phyloP scores from a whole-genome alignment of 2,888 invertebrate species.

The Erebia epiphron region DNA sequence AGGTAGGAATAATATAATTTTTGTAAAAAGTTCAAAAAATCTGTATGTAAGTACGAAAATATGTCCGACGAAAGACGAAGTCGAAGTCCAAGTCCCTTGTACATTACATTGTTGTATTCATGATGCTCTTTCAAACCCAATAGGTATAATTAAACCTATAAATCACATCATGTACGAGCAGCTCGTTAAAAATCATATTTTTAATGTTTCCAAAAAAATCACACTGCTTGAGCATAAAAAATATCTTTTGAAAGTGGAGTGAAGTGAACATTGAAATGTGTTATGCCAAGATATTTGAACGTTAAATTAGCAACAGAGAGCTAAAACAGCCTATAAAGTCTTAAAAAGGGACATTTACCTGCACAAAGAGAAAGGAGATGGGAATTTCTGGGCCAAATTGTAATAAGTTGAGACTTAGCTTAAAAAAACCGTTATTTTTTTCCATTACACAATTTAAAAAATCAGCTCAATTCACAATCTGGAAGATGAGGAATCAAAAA shows the following conservation, averaged over 20 bases:
- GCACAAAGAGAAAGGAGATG: background rate
- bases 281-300: background rate
- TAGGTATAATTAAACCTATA: background rate
- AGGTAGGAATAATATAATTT: no score
- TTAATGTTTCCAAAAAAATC: conserved; percentile 15
- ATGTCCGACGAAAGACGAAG: no score
- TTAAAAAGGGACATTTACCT: background rate
- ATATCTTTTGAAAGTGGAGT: conserved; percentile 22
- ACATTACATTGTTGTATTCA: conserved; percentile 1
- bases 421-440: no score
- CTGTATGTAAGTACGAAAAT: no score
- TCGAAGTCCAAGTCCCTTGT: background rate
- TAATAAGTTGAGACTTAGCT: no score
- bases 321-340: background rate
- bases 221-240: conserved; percentile 17
- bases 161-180: background rate
- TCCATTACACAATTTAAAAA: no score
- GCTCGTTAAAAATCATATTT: conserved; percentile 24
- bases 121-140: background rate
- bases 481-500: no score
- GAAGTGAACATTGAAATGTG: conserved; percentile 31
- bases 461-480: no score
- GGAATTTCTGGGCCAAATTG: no score
- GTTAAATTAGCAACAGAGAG: background rate
- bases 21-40: no score